Conservation (phyloP, 2,797 vertebrate species). For the Sebastes matsubarae region DNA sequence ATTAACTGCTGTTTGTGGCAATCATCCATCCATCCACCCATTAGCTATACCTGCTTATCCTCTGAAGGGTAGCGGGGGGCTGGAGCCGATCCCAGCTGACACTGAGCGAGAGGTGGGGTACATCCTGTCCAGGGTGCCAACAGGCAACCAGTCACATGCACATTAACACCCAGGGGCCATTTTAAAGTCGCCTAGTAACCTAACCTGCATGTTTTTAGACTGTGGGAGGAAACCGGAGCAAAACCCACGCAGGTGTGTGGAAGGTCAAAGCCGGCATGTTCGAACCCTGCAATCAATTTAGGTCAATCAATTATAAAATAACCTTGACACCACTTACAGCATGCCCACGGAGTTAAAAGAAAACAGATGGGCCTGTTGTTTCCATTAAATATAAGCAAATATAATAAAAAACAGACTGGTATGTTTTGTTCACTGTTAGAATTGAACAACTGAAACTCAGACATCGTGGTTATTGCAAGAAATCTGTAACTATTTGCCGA, state of each 20-base stretch:
- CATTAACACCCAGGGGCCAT: background rate
- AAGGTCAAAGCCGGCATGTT: background rate
- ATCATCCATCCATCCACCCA: slow-evolving; percentile 11
- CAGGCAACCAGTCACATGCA: background rate
- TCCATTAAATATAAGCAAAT: background rate
- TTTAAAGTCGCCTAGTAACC: background rate
- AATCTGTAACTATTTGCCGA: background rate
- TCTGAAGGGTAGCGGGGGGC: background rate
- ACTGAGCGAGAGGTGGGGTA: background rate
- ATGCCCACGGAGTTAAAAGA: background rate
- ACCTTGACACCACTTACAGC: slow-evolving; percentile 7
- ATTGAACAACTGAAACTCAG: background rate
- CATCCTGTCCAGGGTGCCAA: background rate
- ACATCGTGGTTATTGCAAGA: background rate
- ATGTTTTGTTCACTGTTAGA: background rate
- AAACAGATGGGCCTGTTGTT: slow-evolving; percentile 20
- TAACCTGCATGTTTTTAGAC: background rate
- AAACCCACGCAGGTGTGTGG: background rate
- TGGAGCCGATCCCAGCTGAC: background rate
- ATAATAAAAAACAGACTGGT: background rate
- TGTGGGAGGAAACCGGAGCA: background rate
- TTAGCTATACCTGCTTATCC: background rate
- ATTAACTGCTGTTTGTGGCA: slow-evolving; percentile 47
- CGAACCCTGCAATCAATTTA: background rate
- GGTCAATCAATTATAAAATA: slow-evolving; percentile 41